phyloP scores from a whole-genome alignment of 2,113 vertebrate genomes.

The Uria aalge region DNA sequence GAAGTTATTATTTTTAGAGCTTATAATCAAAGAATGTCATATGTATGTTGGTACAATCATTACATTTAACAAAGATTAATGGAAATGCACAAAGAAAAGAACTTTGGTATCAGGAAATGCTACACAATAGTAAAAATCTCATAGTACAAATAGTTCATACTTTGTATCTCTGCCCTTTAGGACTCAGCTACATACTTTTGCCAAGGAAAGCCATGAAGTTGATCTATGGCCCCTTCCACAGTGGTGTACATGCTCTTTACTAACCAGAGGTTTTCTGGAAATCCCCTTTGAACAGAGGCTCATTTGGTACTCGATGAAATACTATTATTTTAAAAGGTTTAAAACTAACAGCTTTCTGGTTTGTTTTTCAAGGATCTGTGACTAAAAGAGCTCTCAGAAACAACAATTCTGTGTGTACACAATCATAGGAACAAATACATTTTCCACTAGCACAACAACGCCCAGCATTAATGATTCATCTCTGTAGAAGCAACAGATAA shows the following conservation, averaged over 20 bases:
- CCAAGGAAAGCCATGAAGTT: background rate
- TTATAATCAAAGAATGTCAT: background rate
- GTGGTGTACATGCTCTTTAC: background rate
- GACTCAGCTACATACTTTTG: background rate
- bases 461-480: background rate
- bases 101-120: background rate
- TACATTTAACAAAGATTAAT: background rate
- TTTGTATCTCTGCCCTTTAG: background rate
- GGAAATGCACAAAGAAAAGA: background rate
- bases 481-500: background rate
- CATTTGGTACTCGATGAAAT: background rate
- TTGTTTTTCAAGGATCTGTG: background rate
- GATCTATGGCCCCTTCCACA: background rate
- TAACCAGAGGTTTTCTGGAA: background rate
- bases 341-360: background rate
- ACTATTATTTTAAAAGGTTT: background rate
- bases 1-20: background rate
- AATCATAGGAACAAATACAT: background rate
- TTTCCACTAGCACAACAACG: background rate
- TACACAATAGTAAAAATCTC: background rate
- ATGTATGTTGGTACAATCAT: background rate
- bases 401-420: background rate
- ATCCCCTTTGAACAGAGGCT: background rate
- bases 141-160: background rate
- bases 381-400: background rate